Evolutionary conservation across 2,113 vertebrate genomes (phyloP), one percentile per base, ranked within the genome.

Genomic region (Hemichromis elongatus): DNA sequence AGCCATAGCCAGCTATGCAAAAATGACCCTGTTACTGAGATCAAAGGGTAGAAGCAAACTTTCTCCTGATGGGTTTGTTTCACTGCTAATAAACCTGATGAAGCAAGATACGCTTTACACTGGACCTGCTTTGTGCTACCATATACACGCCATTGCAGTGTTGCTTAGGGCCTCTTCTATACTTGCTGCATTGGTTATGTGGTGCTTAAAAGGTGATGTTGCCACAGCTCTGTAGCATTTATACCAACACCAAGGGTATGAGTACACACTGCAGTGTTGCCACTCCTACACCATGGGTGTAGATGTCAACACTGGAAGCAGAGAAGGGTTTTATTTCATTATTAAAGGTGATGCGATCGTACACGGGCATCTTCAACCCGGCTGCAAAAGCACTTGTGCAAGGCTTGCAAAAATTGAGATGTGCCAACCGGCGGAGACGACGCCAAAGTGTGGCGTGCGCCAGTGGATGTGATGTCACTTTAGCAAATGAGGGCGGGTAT

Each of bases 351-450:
- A 66, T n/a, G 8, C 4, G 1, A 40, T 21, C 19, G 13, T 40
- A 66, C 61, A 14, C 35, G 0, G 4, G 0, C 7, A 21, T 66
- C n/a, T 66, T 66, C 61, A 40, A 66, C 61, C 21, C 61, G 5
- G 61, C 0, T 4, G 19, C 12, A 0, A 19, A 21, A 66, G 33
- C 35, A 14, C 0, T 66, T 4, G 40, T 40, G 61, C 37, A 35
- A 40, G 37, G 37, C 59, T 42, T 68, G 4, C 42, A 68, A 61
- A 42, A 68, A 68, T 6, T 42, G 4, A 68, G 12, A 68, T 4
- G 5, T 42, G 63, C 63, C 7, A 42, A 26, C n/a, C 37, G 24
- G 37, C n/a, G 21, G 12, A 9, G 3, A 14, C 12, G 2, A 68
- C 21, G 37, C 12, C n/a, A 68, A 42, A 42, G 37, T 42, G 37